Evolutionary conservation across 2,888 invertebrate genomes (phyloP).

Genomic region (Hyposoter didymator): DNA sequence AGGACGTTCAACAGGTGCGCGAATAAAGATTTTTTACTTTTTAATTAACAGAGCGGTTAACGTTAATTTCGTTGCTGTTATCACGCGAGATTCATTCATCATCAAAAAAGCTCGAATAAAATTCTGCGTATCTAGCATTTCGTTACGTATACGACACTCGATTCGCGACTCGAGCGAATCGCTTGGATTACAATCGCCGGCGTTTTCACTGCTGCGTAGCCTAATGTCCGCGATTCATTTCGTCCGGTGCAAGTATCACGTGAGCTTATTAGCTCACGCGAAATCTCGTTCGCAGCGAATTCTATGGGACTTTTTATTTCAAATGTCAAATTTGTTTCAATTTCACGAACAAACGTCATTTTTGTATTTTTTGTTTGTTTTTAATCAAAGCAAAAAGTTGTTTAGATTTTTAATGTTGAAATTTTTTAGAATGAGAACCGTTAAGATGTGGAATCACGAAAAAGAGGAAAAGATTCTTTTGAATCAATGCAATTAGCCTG

Average conservation of each 20-base stretch:
- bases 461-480: not conserved
- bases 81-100: conserved; percentile 13
- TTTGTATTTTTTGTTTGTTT: not conserved
- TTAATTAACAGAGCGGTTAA: not conserved
- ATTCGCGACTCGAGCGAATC: conserved; percentile 18
- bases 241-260: conserved; percentile 1
- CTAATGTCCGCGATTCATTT: not conserved
- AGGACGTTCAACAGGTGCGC: conserved; percentile 57
- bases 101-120: not conserved
- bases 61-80: not conserved
- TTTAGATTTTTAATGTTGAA: not conserved
- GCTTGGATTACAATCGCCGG: conserved; percentile 2
- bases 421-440: not conserved
- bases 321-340: no score
- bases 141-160: conserved; percentile 18
- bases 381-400: not conserved
- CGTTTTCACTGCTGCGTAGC: not conserved
- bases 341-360: not conserved
- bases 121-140: not conserved
- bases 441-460: no score
- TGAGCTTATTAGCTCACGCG: not conserved
- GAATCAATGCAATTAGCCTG: not conserved
- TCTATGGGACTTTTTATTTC: not conserved
- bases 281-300: not conserved
- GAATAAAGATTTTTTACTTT: conserved; percentile 12